Conservation (phyloP, 2,113 vertebrate species). For the Passer montanus region DNA sequence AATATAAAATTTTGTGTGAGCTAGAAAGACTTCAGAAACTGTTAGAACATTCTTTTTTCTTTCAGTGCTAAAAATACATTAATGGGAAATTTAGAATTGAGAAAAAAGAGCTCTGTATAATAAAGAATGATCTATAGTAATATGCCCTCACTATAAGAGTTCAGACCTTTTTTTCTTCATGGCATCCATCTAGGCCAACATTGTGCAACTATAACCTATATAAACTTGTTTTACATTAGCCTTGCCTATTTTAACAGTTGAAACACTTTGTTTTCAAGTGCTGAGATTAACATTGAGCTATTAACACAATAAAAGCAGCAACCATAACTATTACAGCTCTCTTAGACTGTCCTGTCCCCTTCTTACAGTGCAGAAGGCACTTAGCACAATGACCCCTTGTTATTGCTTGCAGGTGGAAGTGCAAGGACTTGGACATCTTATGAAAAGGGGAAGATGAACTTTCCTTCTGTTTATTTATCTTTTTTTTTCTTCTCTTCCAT, state of each 20-base stretch:
- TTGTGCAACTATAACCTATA: rapidly evolving
- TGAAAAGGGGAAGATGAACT: neutral
- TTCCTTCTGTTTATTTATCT: neutral
- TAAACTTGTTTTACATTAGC: rapidly evolving
- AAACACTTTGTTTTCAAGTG: neutral
- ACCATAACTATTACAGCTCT: neutral
- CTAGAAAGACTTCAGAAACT: neutral
- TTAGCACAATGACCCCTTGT: neutral
- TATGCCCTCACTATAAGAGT: rapidly evolving
- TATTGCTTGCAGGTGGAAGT: neutral
- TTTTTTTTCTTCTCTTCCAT: neutral
- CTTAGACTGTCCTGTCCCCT: neutral
- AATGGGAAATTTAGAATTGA: neutral
- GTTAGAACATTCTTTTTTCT: neutral
- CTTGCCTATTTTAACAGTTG: neutral
- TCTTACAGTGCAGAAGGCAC: neutral
- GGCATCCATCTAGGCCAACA: neutral
- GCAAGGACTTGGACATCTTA: neutral
- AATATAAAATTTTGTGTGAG: neutral
- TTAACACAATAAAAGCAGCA: neutral
- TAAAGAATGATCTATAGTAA: neutral
- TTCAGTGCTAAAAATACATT: neutral
- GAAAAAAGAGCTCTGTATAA: neutral
- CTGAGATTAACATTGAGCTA: rapidly evolving
- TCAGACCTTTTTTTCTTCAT: neutral